phyloP scores from a whole-genome alignment of 2,113 vertebrate genomes.

The Fukomys damarensis region DNA sequence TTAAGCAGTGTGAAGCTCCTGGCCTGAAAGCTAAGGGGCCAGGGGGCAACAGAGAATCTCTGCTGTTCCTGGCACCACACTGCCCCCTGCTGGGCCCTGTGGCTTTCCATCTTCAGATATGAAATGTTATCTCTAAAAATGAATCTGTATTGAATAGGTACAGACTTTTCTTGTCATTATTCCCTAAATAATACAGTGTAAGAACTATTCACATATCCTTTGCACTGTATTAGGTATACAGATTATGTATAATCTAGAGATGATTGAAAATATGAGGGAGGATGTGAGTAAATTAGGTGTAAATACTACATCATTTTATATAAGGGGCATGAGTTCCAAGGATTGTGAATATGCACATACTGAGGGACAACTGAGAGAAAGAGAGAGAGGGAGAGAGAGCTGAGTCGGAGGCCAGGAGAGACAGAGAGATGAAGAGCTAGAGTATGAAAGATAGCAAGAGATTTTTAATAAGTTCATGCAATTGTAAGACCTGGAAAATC shows the following conservation, averaged over 20 bases:
- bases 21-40: rapidly evolving
- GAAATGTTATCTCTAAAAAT: neutral
- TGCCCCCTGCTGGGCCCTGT: constrained; percentile 51
- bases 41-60: rapidly evolving
- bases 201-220: neutral
- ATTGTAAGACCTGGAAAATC: neutral
- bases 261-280: neutral
- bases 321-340: neutral
- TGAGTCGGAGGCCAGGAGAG: too few species aligned
- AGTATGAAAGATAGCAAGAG: neutral
- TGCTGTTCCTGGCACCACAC: neutral
- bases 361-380: neutral
- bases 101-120: neutral
- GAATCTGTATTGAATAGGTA: neutral
- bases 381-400: too few species aligned
- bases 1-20: rapidly evolving
- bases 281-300: neutral
- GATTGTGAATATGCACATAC: neutral
- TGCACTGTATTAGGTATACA: too few species aligned
- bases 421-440: neutral
- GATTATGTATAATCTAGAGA: neutral
- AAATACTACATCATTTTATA: neutral
- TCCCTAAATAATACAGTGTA: neutral
- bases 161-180: neutral
- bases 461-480: neutral